Evolutionary conservation across 2,797 vertebrate genomes (phyloP), one percentile per base, ranked within the genome.

Genomic region (Sebastes miniatus): DNA sequence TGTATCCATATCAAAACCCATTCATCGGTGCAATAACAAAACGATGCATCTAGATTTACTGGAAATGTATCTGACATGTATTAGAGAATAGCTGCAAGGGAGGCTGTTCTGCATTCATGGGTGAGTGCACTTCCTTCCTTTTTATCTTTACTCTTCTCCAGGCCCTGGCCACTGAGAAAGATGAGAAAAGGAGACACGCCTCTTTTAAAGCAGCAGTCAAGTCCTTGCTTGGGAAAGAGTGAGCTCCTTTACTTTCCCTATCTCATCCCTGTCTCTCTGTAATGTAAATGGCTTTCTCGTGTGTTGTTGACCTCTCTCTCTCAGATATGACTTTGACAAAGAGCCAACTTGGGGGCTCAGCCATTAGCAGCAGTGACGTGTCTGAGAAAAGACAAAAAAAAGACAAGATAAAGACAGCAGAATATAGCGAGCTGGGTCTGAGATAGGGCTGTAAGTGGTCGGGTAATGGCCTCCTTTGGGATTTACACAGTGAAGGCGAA

Each of bases 191-290:
- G 84, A 61, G 83, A 88, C 72, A 65, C 59, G 5, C 78, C 87
- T 78, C 80, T 89, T 68, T 69, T 77, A 68, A 91, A 90, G 78
- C 90, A 91, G 81, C 80, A 85, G 67, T 90, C 88, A 71, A 90
- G 75, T 78, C 85, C 83, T 52, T 83, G 85, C 79, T 77, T 91
- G 70, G 87, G 87, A 88, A 89, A 87, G 52, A 91, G 88, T 91
- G 67, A 91, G 87, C 57, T n/a, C 73, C 72, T 61, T 69, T 65
- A 57, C 61, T 62, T 50, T 65, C 11, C n/a, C 50, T 74, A 34
- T 61, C 56, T 69, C 67, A 62, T 77, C 34, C 6, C 58, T 83
- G 16, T 86, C 76, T 74, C 34, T 75, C 54, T 79, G 43, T 56
- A 79, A 63, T 67, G 75, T 77, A 52, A 80, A 86, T 77, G 57